phyloP scores from a whole-genome alignment of 2,888 invertebrate species.

The Lasioglossum leucozonium region DNA sequence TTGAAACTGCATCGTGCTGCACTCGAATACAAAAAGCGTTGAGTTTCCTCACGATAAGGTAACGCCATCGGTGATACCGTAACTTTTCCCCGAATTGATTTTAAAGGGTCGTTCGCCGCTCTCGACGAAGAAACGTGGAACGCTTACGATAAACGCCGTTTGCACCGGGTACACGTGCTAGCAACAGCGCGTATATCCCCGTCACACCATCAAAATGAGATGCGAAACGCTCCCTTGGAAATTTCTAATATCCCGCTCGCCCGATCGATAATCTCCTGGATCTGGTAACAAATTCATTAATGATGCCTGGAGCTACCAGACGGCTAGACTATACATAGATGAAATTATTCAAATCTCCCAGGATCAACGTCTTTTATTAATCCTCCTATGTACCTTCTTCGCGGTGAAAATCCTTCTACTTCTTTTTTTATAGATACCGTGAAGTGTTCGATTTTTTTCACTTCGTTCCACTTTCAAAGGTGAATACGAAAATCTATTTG shows the following conservation, averaged over 20 bases:
- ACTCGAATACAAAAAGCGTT: not conserved
- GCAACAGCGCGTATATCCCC: not conserved
- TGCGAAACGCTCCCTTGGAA: not conserved
- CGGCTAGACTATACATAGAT: not conserved
- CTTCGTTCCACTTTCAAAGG: too few relatives aligned
- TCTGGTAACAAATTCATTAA: not conserved
- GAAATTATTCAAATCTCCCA: not conserved
- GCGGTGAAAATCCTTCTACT: not conserved
- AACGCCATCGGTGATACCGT: conserved; percentile 25
- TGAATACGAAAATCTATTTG: too few relatives aligned
- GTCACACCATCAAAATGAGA: not conserved
- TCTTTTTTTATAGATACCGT: not conserved
- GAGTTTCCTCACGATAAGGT: conserved; percentile 26
- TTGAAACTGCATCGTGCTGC: not conserved
- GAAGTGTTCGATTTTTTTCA: not conserved
- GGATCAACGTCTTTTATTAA: not conserved
- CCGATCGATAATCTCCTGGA: not conserved
- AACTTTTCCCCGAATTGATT: conserved; percentile 39
- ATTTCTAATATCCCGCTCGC: not conserved
- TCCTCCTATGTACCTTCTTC: not conserved
- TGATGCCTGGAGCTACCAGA: not conserved
- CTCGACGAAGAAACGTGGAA: conserved; percentile 5
- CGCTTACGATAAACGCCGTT: conserved; percentile 4
- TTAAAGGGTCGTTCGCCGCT: conserved; percentile 33
- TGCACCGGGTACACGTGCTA: not conserved